Evolutionary conservation across 2,797 vertebrate genomes (phyloP), one percentile per base, ranked within the genome.

Genomic region (Danio tinwini): DNA sequence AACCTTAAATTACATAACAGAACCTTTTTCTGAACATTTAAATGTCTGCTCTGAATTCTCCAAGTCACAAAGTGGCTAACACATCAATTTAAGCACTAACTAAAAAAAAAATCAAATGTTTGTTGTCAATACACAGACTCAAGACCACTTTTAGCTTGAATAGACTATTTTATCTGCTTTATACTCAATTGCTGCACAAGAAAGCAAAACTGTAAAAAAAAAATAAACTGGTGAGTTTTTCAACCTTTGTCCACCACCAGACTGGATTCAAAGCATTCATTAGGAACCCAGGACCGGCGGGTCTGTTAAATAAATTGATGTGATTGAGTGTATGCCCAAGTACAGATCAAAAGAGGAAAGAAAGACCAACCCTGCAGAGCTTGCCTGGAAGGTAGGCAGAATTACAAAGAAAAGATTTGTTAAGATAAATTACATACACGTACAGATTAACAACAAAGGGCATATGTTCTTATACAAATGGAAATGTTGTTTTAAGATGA

Each of bases 241-340:
- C 5, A 40, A 61, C 17, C 17, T 69, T 70, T 39, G 40, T 61
- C 16, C 40, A 64, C 17, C 21, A 37, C 53, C 42, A 53, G 47
- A 56, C 14, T 13, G 82, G 82, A 45, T 83, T 68, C 49, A 87
- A 76, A 70, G 56, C 52, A 83, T 87, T 87, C 49, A 90, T 90
- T 87, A 87, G 84, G 69, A 87, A 68, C 87, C 81, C 81, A 79
- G 76, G 80, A 85, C 83, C 77, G 70, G 81, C 81, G 87, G 88
- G 88, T 91, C 89, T 80, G 89, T 90, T 87, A 82, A 78, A 81
- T 74, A 84, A 85, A 86, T 83, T 84, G 85, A 88, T 87, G 85
- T 81, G 81, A 85, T 86, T 56, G 85, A 85, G 88, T 88, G 82
- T 74, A 40, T 85, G 87, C 84, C 85, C 81, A 85, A 87, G 86